phyloP scores from a whole-genome alignment of 2,113 vertebrate species.

The Siphamia tubifer region DNA sequence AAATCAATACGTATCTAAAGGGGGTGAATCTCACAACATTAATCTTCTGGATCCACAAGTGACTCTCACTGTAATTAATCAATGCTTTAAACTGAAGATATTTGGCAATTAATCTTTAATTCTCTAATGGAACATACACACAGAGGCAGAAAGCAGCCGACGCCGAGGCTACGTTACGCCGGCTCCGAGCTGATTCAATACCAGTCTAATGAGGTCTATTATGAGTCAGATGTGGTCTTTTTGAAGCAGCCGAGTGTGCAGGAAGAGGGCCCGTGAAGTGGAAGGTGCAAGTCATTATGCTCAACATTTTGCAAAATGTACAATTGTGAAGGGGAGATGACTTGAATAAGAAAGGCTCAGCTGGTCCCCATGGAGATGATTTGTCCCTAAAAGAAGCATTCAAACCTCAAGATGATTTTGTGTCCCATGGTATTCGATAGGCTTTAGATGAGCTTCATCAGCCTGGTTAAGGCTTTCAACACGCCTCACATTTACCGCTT shows the following conservation, averaged over 20 bases:
- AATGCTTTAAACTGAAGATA: slow-evolving; percentile 71
- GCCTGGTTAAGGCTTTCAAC: no score
- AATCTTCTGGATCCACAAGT: slow-evolving; percentile 71
- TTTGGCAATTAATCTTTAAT: slow-evolving; percentile 78
- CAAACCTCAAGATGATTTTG: slow-evolving; percentile 54
- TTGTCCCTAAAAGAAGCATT: slow-evolving; percentile 23
- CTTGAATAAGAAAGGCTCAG: slow-evolving; percentile 47
- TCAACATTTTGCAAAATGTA: slow-evolving; percentile 51
- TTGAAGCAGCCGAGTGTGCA: slow-evolving; percentile 58
- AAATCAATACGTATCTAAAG: slow-evolving; percentile 79
- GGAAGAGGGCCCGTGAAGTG: slow-evolving; percentile 46
- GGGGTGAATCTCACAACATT: slow-evolving; percentile 65
- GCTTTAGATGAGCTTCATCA: slow-evolving; percentile 42
- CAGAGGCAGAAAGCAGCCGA: slow-evolving; percentile 26
- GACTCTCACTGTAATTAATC: slow-evolving; percentile 72
- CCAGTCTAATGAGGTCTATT: slow-evolving; percentile 71
- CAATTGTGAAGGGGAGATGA: slow-evolving; percentile 45
- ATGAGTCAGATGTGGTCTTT: slow-evolving; percentile 65
- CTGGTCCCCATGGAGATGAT: slow-evolving; percentile 49
- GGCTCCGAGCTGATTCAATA: slow-evolving; percentile 61
- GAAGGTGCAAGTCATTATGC: slow-evolving; percentile 58
- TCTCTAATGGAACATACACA: slow-evolving; percentile 64
- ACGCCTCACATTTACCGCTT: no score
- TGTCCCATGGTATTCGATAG: slow-evolving; percentile 46
- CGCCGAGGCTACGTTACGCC: slow-evolving; percentile 42